phyloP scores from a whole-genome alignment of 2,888 invertebrate genomes.

The Microplitis manilae region DNA sequence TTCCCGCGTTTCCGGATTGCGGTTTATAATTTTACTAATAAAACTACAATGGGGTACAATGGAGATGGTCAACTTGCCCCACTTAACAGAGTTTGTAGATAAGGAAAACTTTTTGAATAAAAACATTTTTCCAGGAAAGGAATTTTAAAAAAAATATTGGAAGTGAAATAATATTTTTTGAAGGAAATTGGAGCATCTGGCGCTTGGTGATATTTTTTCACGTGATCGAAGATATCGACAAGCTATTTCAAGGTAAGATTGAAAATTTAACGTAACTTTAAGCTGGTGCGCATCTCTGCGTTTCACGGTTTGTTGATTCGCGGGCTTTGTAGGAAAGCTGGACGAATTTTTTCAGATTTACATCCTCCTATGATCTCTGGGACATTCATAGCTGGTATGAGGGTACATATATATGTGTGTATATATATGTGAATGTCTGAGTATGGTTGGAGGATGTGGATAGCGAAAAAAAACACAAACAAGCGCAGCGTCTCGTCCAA shows the following conservation, averaged over 20 bases:
- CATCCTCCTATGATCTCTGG: no score
- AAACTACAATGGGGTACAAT: background rate
- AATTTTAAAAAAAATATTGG: no score
- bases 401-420: background rate
- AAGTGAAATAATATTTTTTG: no score
- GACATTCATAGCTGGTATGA: no score
- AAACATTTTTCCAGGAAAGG: no score
- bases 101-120: no score
- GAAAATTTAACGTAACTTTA: background rate
- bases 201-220: background rate
- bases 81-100: no score
- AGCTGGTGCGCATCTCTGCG: background rate
- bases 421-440: background rate
- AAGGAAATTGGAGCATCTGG: no score
- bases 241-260: no score
- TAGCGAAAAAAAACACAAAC: background rate
- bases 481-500: background rate
- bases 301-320: background rate
- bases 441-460: background rate
- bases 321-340: background rate
- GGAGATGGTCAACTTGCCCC: no score
- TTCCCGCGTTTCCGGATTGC: background rate
- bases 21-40: background rate
- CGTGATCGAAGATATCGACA: no score
- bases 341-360: background rate